Conservation (phyloP, 2,113 vertebrate species). For the Zootoca vivipara region DNA sequence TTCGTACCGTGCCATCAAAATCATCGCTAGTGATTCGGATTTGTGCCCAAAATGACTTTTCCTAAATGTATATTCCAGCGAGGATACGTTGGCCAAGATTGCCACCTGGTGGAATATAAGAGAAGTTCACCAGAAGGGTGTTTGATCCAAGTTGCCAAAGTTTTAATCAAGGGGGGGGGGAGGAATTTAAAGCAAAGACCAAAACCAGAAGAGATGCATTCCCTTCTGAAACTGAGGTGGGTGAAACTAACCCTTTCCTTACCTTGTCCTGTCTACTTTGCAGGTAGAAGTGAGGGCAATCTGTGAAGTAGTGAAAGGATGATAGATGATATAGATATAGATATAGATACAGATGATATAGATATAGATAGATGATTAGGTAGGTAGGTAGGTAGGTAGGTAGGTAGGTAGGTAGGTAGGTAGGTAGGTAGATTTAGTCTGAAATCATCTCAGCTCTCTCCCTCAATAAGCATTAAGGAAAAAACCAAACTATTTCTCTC, state of each 20-base stretch:
- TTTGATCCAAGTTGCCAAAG: neutral
- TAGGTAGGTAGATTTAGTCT: too few relatives aligned
- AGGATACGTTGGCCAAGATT: conserved; percentile 21
- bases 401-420: too few relatives aligned
- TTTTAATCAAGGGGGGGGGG: neutral
- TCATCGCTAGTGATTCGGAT: neutral
- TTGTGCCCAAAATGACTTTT: neutral
- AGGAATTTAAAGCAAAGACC: neutral
- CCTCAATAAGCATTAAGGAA: too few relatives aligned
- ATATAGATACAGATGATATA: too few relatives aligned
- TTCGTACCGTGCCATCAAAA: neutral
- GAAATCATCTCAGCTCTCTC: neutral
- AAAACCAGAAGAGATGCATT: neutral
- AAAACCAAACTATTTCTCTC: too few relatives aligned
- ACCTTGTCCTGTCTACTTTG: rapidly evolving
- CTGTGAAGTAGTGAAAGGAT: neutral
- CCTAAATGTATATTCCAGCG: rapidly evolving
- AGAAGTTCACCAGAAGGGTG: conserved; percentile 19
- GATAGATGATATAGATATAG: too few relatives aligned
- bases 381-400: too few relatives aligned
- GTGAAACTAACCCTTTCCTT: neutral
- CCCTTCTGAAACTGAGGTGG: neutral
- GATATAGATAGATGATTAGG: too few relatives aligned
- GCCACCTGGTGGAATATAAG: conserved; percentile 33
- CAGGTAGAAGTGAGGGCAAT: neutral